Conservation (phyloP, 1,140 invertebrate genomes). For the Neodiprion lecontei region DNA sequence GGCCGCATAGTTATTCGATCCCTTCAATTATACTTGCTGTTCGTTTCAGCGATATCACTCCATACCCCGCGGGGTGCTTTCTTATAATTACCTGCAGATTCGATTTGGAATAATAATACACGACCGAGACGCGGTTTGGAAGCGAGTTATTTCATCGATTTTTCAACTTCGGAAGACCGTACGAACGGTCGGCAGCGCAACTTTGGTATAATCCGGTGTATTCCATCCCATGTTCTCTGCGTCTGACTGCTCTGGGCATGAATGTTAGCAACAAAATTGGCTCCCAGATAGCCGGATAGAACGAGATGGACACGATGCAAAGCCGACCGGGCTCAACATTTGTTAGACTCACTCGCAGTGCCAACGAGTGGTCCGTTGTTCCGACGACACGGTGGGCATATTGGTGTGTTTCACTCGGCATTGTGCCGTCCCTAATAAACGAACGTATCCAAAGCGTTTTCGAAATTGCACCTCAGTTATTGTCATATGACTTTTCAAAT, state of each 20-base stretch:
- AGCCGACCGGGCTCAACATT: not conserved
- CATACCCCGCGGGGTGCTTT: not conserved
- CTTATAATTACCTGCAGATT: no score
- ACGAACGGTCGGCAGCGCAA: no score
- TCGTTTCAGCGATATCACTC: not conserved
- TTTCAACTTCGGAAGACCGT: no score
- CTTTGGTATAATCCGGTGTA: no score
- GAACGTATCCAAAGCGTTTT: no score
- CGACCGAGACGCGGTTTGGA: no score
- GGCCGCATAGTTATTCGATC: not conserved
- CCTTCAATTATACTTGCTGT: not conserved
- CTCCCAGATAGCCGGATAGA: not conserved
- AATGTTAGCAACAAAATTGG: not conserved
- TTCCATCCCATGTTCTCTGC: not conserved
- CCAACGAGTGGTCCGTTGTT: not conserved
- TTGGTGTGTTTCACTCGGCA: no score
- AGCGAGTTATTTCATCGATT: no score
- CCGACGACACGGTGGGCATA: not conserved
- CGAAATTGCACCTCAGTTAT: no score
- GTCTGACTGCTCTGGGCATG: not conserved
- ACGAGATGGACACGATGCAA: not conserved
- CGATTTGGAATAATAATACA: no score
- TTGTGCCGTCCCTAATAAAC: no score
- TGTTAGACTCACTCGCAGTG: not conserved
- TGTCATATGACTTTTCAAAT: no score